These are phyloP conservation scores for Seira ritae DNA, from an alignment of 2,888 invertebrate species.

Conservation along the genomic window DNA sequence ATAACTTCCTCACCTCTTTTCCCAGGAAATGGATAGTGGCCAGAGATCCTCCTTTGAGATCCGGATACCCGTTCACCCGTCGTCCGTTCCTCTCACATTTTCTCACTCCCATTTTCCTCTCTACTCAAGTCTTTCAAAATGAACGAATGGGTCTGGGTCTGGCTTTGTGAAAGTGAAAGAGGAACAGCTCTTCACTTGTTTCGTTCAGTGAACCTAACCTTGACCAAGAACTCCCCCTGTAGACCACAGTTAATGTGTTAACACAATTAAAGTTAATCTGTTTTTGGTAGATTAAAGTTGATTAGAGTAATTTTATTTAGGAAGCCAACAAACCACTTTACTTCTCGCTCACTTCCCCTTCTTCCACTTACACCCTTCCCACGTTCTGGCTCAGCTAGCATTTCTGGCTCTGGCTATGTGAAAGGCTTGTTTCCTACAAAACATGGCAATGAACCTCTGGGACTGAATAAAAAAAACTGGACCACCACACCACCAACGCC, in stretches of 20 bases:
- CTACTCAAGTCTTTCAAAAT: neutral
- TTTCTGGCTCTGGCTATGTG: no score
- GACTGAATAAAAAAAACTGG: no score
- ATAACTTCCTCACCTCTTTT: slow-evolving; percentile 49
- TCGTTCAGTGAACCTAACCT: slow-evolving; percentile 36
- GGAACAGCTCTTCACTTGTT: neutral
- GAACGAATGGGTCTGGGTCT: no score
- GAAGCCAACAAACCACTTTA: neutral
- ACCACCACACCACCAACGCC: slow-evolving; percentile 33
- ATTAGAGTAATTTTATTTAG: slow-evolving; percentile 50
- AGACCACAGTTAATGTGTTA: slow-evolving; percentile 36
- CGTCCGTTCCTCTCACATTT: no score
- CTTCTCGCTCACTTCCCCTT: neutral
- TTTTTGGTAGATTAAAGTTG: slow-evolving; percentile 49
- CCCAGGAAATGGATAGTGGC: slow-evolving; percentile 38
- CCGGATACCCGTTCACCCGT: no score
- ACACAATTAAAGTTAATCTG: slow-evolving; percentile 43
- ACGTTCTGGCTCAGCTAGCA: no score
- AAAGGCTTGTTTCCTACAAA: no score
- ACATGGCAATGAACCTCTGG: no score
- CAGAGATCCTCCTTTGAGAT: no score
- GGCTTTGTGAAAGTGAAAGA: neutral
- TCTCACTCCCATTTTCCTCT: slow-evolving; percentile 7
- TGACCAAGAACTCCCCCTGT: slow-evolving; percentile 41
- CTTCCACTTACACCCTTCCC: neutral